These are phyloP conservation scores for Mesorhabditis spiculigera DNA, from an alignment of 2,888 invertebrate species.

Conservation along the genomic window DNA sequence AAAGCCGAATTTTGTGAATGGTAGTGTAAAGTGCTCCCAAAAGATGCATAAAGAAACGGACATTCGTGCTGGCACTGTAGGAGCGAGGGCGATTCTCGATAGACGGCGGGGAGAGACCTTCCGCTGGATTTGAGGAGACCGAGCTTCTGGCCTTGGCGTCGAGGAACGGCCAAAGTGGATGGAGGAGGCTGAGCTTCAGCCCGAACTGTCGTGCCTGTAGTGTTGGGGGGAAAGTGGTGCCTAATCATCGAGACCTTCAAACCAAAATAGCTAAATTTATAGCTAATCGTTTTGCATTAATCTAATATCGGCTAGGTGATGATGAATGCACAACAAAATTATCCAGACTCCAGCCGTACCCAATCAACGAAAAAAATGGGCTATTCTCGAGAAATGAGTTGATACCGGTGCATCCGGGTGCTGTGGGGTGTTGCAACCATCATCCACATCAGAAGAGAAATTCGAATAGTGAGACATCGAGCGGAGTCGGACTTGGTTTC, in stretches of 20 bases:
- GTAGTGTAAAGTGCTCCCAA: no score
- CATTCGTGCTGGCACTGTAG: not conserved
- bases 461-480: constrained; percentile 4
- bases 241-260: not conserved
- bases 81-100: not conserved
- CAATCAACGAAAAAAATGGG: no score
- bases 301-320: no score
- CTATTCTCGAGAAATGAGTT: not conserved
- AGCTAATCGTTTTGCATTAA: not conserved
- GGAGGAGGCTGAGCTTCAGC: not conserved
- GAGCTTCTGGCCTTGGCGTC: not conserved
- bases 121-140: not conserved
- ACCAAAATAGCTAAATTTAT: not conserved
- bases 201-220: not conserved
- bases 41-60: no score
- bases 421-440: not conserved
- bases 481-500: not conserved
- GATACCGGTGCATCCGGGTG: constrained; percentile 2
- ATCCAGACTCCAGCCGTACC: no score
- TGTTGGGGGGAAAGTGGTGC: not conserved
- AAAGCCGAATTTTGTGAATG: not conserved
- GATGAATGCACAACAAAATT: no score
- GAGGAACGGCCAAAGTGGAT: constrained; percentile 2
- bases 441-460: not conserved
- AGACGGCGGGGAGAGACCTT: no score